These are phyloP conservation scores for Cercopithecus mitis DNA, from an alignment of 2,797 vertebrate species.

Conservation along the genomic window DNA sequence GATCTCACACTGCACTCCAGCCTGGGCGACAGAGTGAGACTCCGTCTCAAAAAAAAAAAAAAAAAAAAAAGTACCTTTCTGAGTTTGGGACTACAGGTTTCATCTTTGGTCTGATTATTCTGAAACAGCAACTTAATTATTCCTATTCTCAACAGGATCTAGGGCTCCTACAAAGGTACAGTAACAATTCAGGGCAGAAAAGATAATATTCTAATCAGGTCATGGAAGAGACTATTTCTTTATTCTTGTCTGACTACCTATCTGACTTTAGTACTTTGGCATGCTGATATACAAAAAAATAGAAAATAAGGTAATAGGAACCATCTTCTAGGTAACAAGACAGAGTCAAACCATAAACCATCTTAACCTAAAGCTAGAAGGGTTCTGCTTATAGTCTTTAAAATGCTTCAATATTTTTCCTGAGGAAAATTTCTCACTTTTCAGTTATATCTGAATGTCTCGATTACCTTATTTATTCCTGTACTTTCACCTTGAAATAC, in stretches of 20 bases:
- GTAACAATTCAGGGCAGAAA: not conserved
- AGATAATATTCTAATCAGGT: not conserved
- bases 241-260: not conserved
- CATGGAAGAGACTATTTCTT: not conserved
- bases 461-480: not conserved
- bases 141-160: not conserved
- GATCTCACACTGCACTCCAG: no score
- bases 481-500: not conserved
- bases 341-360: not conserved
- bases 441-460: not conserved
- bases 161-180: not conserved
- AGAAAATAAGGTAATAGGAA: slow-evolving; percentile 26
- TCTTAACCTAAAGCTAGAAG: not conserved
- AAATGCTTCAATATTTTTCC: not conserved
- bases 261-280: not conserved
- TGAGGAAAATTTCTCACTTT: not conserved
- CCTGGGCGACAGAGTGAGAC: no score
- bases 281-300: not conserved
- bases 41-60: no score
- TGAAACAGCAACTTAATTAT: not conserved
- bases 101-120: not conserved
- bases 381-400: not conserved
- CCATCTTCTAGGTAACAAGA: not conserved
- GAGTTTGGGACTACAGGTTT: not conserved
- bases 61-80: not conserved